A percentile compares a stretch with the other conserved stretches of the same genome.
These are phyloP conservation scores for Hypothenemus hampei DNA, from an alignment of 1,140 invertebrate genomes.

Conservation along the genomic window DNA sequence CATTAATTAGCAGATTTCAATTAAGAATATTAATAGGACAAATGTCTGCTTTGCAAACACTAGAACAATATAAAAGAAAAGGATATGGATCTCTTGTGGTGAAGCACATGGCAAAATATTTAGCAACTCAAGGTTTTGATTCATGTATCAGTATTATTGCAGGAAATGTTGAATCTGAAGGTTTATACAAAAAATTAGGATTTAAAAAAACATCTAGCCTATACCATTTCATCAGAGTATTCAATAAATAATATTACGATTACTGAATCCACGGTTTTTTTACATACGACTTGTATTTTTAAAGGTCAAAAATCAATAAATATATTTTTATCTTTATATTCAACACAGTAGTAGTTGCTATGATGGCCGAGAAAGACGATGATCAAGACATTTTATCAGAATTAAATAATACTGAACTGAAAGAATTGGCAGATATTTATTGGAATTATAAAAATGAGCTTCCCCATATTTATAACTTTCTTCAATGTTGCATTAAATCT, in stretches of 20 bases:
- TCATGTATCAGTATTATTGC: neutral
- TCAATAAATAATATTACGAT: no score
- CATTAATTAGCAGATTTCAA: neutral
- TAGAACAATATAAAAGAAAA: conserved; percentile 1
- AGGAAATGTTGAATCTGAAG: neutral
- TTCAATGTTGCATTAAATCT: conserved; percentile 3
- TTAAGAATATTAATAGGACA: neutral
- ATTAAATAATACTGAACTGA: neutral
- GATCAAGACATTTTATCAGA: conserved; percentile 5
- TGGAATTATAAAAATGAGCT: neutral
- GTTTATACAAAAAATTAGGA: neutral
- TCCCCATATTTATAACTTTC: conserved; percentile 8
- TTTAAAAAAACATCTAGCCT: neutral
- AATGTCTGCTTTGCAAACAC: conserved; percentile 3
- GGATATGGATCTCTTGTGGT: neutral
- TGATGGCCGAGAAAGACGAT: no score
- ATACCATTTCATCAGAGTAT: neutral
- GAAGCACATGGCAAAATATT: neutral
- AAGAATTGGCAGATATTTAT: conserved; percentile 5
- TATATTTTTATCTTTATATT: no score
- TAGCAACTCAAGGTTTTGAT: neutral
- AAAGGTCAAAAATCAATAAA: no score
- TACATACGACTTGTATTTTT: no score
- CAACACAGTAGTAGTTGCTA: no score
- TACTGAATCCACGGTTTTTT: no score